A percentile compares a stretch with the other conserved stretches of the same genome.
phyloP scores from a whole-genome alignment of 1,140 invertebrate genomes.

The Harpegnathos saltator region DNA sequence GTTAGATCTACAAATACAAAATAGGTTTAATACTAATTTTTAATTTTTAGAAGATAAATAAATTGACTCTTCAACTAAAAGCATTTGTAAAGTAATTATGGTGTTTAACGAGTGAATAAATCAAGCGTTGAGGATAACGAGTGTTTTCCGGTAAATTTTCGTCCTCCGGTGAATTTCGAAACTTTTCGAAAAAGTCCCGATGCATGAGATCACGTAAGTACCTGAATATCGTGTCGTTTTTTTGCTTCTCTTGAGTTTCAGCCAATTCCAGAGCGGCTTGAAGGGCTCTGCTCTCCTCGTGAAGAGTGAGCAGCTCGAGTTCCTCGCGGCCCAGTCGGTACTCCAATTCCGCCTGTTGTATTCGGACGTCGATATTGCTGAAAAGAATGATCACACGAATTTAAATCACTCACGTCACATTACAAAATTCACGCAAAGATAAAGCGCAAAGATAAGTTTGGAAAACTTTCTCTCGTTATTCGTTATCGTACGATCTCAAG shows the following conservation, averaged over 20 bases:
- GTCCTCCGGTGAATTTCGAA: too few relatives aligned
- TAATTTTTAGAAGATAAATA: too few relatives aligned
- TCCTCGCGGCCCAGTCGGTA: slow-evolving; percentile 95
- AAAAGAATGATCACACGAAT: slow-evolving; percentile 68
- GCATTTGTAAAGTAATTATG: too few relatives aligned
- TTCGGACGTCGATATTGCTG: slow-evolving; percentile 95
- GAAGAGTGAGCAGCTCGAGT: slow-evolving; percentile 92
- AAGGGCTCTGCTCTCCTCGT: slow-evolving; percentile 93
- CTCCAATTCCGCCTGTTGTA: slow-evolving; percentile 95
- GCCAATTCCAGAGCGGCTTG: slow-evolving; percentile 92
- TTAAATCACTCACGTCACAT: neutral
- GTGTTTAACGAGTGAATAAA: too few relatives aligned
- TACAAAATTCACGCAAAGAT: neutral
- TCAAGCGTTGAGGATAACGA: too few relatives aligned
- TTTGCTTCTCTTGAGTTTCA: slow-evolving; percentile 85
- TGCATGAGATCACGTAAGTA: slow-evolving; percentile 73
- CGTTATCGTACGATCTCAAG: too few relatives aligned
- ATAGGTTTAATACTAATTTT: too few relatives aligned
- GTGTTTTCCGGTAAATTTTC: too few relatives aligned
- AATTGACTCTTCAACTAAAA: too few relatives aligned
- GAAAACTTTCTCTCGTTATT: too few relatives aligned
- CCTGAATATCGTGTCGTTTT: slow-evolving; percentile 89
- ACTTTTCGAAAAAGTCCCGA: too few relatives aligned
- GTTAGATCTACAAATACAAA: too few relatives aligned
- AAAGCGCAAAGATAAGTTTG: neutral